Evolutionary conservation across 2,888 invertebrate species (phyloP), one percentile per base, ranked within the genome.

Genomic region (Bellardia pandia): DNA sequence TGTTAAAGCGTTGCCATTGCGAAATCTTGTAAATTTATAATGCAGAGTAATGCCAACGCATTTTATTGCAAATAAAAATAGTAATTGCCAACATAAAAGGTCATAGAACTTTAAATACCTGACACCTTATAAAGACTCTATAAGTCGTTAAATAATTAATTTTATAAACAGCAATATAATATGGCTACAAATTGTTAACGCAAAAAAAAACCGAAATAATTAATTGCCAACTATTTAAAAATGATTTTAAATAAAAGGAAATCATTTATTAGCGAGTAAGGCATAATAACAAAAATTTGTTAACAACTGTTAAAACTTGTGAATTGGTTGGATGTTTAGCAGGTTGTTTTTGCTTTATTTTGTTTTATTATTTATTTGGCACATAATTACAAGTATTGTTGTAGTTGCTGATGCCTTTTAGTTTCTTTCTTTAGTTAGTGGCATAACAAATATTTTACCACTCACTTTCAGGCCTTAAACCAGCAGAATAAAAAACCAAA

Each of bases 381-480:
- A 79, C 78, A 84, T 78, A 72, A 62, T 58, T 51, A 8, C 33
- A 16, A 6, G 42, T 45, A 37, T 37, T 58, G 56, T 68, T 14
- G 33, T 23, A 23, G 62, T 14, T 42, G 16, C 13, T 56, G 16
- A 7, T 30, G 23, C 30, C 23, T 58, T 69, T 69, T 23, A 23
- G 23, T 23, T 40, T 37, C 5, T 9, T 4, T 56, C 6, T 69
- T 60, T 51, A 40, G 69, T 64, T 48, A 58, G 56, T 51, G 48
- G 23, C 51, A 71, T 51, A 74, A 78, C 75, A 81, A 87, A 85
- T 87, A 82, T 78, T 85, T 87, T 85, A 68, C 86, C 87, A 82
- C 85, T 87, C 87, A 87, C 87, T 87, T 86, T 84, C 64, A 87
- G 75, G 87, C 85, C 62, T 81, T 81, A 40, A 62, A 23, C 16